Evolutionary conservation across 2,113 vertebrate genomes (phyloP), one percentile per base, ranked within the genome.

Genomic region (Centropus bengalensis): DNA sequence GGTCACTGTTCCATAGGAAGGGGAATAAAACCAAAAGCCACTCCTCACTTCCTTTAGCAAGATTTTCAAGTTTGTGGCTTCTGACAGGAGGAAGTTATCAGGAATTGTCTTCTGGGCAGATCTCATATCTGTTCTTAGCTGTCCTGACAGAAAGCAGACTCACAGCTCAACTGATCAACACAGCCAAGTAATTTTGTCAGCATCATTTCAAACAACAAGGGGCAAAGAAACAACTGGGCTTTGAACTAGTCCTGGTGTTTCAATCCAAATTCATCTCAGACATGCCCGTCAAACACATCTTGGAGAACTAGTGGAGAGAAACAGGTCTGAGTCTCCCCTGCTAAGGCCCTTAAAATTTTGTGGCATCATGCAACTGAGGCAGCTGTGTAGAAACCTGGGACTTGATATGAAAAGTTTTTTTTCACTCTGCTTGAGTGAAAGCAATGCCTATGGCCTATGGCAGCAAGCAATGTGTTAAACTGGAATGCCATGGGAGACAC

Each of bases 111-210:
- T 91, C 26, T 66, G 63, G 62, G 56, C 38, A 75, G 59, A 86
- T 58, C 33, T 82, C 58, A 4, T 68, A 21, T 47, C 38, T 74
- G 42, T 81, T 19, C n/a, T 70, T 69, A 40, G 19, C 56, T 55
- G 11, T 49, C 68, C 49, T 42, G 44, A 49, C 0, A 15, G 12
- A 14, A 24, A 91, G 27, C 28, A 64, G 17, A 6, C 59, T 73
- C 0, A 0, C 32, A 52, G 28, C 45, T 9, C 13, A 66, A 54
- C 33, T 13, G 33, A 7, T 56, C 3, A 23, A 27, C 30, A 28
- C 1, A 5, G 51, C 47, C 10, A 24, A 33, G 40, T 40, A 12
- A 36, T 64, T 89, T 67, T 30, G 2, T 14, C 70, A 78, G 51
- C 56, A 30, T 47, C 52, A 9, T 28, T 90, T 82, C 33, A 68